These are phyloP conservation scores for Cheilosia vernalis DNA, from an alignment of 2,888 invertebrate genomes.

Conservation along the genomic window DNA sequence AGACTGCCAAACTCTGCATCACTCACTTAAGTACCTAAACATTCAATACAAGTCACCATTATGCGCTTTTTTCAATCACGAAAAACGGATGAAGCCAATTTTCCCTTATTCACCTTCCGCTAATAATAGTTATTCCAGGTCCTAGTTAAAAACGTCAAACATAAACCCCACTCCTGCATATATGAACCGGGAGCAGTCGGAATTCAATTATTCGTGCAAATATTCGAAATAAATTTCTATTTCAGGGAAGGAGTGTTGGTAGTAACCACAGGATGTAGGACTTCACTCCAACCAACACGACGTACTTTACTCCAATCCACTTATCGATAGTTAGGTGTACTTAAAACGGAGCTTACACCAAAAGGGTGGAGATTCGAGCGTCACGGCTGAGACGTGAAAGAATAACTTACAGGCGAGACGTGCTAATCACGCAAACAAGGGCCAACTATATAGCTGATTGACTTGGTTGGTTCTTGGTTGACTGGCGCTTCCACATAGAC, in stretches of 20 bases:
- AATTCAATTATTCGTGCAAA: slow-evolving; percentile 82
- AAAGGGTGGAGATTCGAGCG: slow-evolving; percentile 37
- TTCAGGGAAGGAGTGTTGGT: slow-evolving; percentile 4
- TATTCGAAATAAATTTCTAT: slow-evolving; percentile 76
- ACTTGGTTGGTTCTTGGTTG: slow-evolving; percentile 45
- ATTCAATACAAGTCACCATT: slow-evolving; percentile 1
- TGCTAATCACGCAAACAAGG: slow-evolving; percentile 59
- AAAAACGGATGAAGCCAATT: slow-evolving; percentile 27
- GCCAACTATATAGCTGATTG: slow-evolving; percentile 47
- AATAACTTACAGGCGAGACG: slow-evolving; percentile 66
- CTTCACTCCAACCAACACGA: slow-evolving; percentile 10
- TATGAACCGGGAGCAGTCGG: slow-evolving; percentile 28
- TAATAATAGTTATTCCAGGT: slow-evolving; percentile 3
- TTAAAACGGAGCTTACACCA: slow-evolving; percentile 45
- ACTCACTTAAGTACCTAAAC: slow-evolving; percentile 2
- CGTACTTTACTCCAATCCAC: slow-evolving; percentile 20
- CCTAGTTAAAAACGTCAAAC: neutral
- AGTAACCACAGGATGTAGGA: slow-evolving; percentile 29
- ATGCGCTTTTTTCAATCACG: slow-evolving; percentile 10
- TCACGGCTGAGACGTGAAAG: slow-evolving; percentile 39
- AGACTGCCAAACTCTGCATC: slow-evolving; percentile 8
- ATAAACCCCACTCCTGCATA: neutral
- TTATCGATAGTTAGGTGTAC: slow-evolving; percentile 64
- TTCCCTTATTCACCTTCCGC: slow-evolving; percentile 12
- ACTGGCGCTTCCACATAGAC: slow-evolving; percentile 22